Conservation (phyloP, 2,888 invertebrate species). For the Acleris cristana region DNA sequence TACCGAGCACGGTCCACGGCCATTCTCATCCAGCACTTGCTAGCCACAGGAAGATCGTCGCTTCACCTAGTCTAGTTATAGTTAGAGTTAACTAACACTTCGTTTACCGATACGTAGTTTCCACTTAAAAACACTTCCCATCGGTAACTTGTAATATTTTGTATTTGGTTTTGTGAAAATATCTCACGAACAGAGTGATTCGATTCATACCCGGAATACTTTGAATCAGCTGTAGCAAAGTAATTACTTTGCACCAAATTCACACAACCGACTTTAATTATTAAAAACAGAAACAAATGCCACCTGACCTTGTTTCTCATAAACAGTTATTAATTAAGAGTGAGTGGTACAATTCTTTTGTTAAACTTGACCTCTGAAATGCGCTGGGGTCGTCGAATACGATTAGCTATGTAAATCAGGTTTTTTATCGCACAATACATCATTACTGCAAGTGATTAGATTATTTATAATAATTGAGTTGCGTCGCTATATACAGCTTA, state of each 20-base stretch:
- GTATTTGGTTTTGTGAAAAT: too few species aligned
- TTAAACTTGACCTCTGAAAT: conserved; percentile 56
- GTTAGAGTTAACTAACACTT: too few species aligned
- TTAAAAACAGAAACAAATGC: conserved; percentile 27
- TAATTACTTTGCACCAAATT: conserved; percentile 11
- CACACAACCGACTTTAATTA: conserved; percentile 30
- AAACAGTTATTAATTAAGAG: conserved; percentile 37
- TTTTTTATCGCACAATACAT: conserved; percentile 47
- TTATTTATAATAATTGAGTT: conserved; percentile 21
- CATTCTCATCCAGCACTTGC: too few species aligned
- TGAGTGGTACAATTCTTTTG: conserved; percentile 37
- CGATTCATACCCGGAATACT: conserved; percentile 7
- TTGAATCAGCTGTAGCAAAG: conserved; percentile 14
- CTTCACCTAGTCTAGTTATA: too few species aligned
- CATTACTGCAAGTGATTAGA: conserved; percentile 27
- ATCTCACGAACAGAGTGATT: neutral
- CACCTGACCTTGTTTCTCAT: conserved; percentile 36
- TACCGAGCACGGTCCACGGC: too few species aligned
- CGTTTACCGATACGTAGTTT: too few species aligned
- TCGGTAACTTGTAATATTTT: too few species aligned
- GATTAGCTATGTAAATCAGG: conserved; percentile 56
- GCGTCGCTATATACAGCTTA: neutral
- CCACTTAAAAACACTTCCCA: too few species aligned
- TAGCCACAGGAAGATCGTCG: too few species aligned
- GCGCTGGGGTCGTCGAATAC: conserved; percentile 50